phyloP scores from a whole-genome alignment of 2,888 invertebrate species.

The Pyrrhia umbra region DNA sequence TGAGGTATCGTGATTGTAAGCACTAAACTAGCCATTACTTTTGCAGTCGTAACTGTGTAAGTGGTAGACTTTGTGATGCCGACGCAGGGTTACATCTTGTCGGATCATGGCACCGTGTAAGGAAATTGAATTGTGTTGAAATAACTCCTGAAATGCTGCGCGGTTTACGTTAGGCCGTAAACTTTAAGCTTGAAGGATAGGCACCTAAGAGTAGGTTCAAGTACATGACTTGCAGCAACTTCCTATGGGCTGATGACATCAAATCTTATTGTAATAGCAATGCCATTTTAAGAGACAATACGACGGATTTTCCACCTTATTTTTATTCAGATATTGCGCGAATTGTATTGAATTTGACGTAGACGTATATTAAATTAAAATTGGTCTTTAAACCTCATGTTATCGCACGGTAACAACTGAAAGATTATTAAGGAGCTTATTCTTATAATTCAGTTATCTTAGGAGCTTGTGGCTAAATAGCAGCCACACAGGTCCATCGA shows the following conservation, averaged over 20 bases:
- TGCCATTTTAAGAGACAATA: too few species aligned
- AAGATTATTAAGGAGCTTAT: too few species aligned
- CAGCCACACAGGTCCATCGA: too few species aligned
- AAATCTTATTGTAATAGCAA: too few species aligned
- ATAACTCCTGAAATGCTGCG: neutral
- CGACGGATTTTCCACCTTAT: too few species aligned
- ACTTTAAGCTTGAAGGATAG: neutral
- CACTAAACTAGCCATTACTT: constrained; percentile 36
- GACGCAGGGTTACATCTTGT: constrained; percentile 20
- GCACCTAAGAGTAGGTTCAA: neutral
- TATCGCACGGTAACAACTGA: too few species aligned
- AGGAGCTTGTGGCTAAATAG: too few species aligned
- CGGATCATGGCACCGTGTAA: neutral
- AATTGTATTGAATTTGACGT: too few species aligned
- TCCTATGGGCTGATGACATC: neutral
- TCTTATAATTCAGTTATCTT: too few species aligned
- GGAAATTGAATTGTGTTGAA: constrained; percentile 8
- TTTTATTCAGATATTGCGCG: too few species aligned
- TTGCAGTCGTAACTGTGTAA: constrained; percentile 32
- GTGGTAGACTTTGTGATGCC: constrained; percentile 33
- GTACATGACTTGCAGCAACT: neutral
- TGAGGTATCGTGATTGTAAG: constrained; percentile 29
- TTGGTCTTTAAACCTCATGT: too few species aligned
- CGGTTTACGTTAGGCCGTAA: neutral
- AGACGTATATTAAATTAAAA: too few species aligned